Evolutionary conservation across 2,888 invertebrate genomes (phyloP).

Genomic region (Ganaspis brasiliensis): DNA sequence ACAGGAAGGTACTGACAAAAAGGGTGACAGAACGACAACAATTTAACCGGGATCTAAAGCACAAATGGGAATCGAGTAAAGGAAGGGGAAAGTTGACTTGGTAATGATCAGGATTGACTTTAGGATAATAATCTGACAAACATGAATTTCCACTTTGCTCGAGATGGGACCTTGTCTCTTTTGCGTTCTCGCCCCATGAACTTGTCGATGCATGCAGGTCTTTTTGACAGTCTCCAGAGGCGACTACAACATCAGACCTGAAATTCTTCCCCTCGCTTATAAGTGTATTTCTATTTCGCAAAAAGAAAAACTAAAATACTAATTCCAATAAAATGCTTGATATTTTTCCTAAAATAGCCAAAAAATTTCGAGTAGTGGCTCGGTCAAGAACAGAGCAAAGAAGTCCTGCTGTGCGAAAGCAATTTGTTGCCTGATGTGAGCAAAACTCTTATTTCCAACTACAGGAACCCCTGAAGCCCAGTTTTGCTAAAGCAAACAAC

Average conservation of each 20-base stretch:
- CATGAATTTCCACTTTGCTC: conserved; percentile 80
- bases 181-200: neutral
- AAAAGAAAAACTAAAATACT: no score
- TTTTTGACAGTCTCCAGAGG: neutral
- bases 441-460: conserved; percentile 30
- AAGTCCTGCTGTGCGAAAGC: conserved; percentile 20
- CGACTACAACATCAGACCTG: neutral
- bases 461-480: conserved; percentile 67
- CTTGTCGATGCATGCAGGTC: conserved; percentile 4
- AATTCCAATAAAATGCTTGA: no score
- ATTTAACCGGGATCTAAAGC: conserved; percentile 48
- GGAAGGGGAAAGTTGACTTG: conserved; percentile 58
- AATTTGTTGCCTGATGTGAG: conserved; percentile 33
- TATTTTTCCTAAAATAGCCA: neutral
- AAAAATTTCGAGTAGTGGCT: neutral
- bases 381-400: neutral
- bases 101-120: conserved; percentile 78
- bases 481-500: conserved; percentile 76
- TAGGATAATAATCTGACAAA: conserved; percentile 79
- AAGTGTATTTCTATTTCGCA: neutral
- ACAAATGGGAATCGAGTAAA: conserved; percentile 49
- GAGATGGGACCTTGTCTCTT: conserved; percentile 38
- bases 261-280: neutral
- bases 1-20: neutral
- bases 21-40: conserved; percentile 48